Evolutionary conservation across 2,888 invertebrate genomes (phyloP), one percentile per base, ranked within the genome.

Genomic region (Punctoribates punctum): DNA sequence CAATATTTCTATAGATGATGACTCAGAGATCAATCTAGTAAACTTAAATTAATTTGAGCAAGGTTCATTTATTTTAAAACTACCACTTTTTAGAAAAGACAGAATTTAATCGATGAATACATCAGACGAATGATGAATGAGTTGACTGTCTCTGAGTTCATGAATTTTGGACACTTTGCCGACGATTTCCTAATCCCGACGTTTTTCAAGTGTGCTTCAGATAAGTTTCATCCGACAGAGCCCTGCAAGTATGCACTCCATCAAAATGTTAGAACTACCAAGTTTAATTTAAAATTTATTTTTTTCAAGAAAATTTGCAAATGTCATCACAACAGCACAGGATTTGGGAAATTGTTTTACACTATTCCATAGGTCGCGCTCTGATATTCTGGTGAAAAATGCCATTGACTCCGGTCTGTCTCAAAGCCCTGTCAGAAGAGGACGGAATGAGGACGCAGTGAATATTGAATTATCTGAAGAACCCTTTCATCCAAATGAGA

Each of bases 401-500:
- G 48, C 77, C 13, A 72, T 75, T 25, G 23, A 75, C 15, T 29
- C 77, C 5, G 77, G 77, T 13, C 25, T 74, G 0, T 73, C 74
- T 11, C 34, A 65, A 25, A 29, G 27, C 2, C 75, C 77, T 23
- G 62, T 76, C 11, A 67, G 29, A n/a, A 29, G 62, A 48, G 76
- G 76, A 34, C 3, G 8, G 34, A 11, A 51, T 29, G 73, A 57
- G 23, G 73, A 76, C 27, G 29, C 76, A n/a, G 60, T 76, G 0
- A 25, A 73, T 29, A 34, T 76, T 27, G 77, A 77, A 70, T n/a
- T 74, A 27, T 29, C 74, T 5, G 25, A 75, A 38, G 29, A 77
- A 23, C 74, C 77, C 8, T 75, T 77, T 65, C 54, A 76, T 46
- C 77, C 77, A n/a, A 77, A 77, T 34, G 77, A 77, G 48, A 54